phyloP scores from a whole-genome alignment of 2,113 vertebrate species.

The Meriones unguiculatus region DNA sequence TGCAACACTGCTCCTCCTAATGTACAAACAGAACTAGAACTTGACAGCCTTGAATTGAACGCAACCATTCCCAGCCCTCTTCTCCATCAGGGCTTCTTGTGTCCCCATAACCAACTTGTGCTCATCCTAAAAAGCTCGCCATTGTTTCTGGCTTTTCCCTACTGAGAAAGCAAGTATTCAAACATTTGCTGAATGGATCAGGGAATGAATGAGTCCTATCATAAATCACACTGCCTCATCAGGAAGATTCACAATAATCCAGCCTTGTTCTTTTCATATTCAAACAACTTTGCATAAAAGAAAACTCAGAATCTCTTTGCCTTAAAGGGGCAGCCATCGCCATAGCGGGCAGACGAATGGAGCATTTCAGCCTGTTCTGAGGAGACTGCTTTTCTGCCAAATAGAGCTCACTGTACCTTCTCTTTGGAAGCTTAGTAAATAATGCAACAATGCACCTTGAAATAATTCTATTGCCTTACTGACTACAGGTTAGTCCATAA shows the following conservation, averaged over 20 bases:
- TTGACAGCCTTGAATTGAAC: constrained; percentile 17
- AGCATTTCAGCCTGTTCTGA: constrained; percentile 32
- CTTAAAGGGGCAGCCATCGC: constrained; percentile 62
- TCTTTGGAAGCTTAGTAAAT: constrained; percentile 47
- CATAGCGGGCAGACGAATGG: background rate
- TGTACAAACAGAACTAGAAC: background rate
- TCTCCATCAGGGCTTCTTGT: constrained; percentile 20
- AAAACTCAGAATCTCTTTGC: constrained; percentile 57
- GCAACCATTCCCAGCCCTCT: background rate
- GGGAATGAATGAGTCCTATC: constrained; percentile 63
- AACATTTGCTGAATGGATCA: constrained; percentile 61
- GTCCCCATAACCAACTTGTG: background rate
- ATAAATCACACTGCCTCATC: constrained; percentile 71
- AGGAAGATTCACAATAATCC: constrained; percentile 68
- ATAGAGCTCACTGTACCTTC: constrained; percentile 38
- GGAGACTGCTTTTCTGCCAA: constrained; percentile 28
- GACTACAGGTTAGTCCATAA: background rate
- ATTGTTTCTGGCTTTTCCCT: constrained; percentile 50
- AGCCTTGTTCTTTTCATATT: constrained; percentile 70
- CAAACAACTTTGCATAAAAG: constrained; percentile 65
- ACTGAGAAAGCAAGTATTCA: constrained; percentile 66
- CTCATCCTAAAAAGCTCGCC: constrained; percentile 6
- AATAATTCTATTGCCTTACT: constrained; percentile 54
- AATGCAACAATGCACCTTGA: background rate
- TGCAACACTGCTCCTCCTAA: background rate